Base-by-base conservation (phyloP, 2,888 invertebrate genomes). In the Cataglyphis albicans region DNA sequence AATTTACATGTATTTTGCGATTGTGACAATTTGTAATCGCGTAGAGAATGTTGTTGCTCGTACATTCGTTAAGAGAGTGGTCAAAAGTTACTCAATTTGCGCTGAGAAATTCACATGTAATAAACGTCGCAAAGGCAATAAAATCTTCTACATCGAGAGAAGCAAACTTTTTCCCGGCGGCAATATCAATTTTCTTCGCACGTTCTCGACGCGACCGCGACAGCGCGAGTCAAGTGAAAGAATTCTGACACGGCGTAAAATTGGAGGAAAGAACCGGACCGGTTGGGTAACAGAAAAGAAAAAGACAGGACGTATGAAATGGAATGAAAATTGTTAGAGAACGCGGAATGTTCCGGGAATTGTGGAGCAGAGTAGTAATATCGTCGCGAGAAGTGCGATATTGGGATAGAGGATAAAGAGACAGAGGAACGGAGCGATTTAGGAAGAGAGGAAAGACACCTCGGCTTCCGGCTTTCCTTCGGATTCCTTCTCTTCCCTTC, bases 291-390 rank as follows among this genome's bases (percentile, higher is more conserved):
- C 29, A 48, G 38, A 29, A 25, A 29, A 5, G 38, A 25, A 63
- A 25, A 21, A 55, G 59, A 18, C 5, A 73, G 73, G 9, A 29
- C 25, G 48, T 57, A 63, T 32, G 63, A 65, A 41, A 59, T 74
- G 81, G 63, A 81, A 84, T 84, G 81, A 84, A 84, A 84, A 84
- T 81, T 74, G 82, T 84, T 70, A 64, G 81, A 57, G 29, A 41
- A 55, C 32, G 63, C 72, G 64, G 63, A 76, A 64, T 72, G 78
- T 59, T 70, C 59, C 59, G 73, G 44, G 59, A 78, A 44, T 65
- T 75, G n/a, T 38, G 75, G 38, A 21, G 35, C 21, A 35, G 41
- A 48, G 81, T 81, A 29, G 81, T 74, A 64, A 81, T 74, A 63
- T 74, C 61, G 48, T 38, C 21, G 76, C 57, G 64, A 21, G 41